Percentiles rank a stretch among this genome's conserved stretches.
These are phyloP conservation scores for Panthera leo DNA, from an alignment of 2,113 vertebrate genomes.

Conservation along the genomic window DNA sequence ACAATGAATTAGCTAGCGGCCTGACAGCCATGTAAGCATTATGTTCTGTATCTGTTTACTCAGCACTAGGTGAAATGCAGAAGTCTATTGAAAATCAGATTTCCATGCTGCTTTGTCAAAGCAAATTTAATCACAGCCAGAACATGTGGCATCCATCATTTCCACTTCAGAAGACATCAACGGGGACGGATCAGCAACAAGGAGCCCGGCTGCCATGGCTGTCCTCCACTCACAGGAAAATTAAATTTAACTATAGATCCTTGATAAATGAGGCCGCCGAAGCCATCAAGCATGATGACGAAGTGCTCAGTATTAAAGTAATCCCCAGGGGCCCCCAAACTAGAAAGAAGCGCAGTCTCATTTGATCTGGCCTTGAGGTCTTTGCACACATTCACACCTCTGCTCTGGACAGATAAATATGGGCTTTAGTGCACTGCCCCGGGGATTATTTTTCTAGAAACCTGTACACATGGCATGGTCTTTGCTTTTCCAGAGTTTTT, in stretches of 20 bases:
- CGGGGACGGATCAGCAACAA: slow-evolving; percentile 84
- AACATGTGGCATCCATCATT: slow-evolving; percentile 89
- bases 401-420: slow-evolving; percentile 50
- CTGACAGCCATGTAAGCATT: slow-evolving; percentile 84
- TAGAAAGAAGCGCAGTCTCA: slow-evolving; percentile 72
- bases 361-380: slow-evolving; percentile 75
- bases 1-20: slow-evolving; percentile 85
- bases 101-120: slow-evolving; percentile 89
- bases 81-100: slow-evolving; percentile 89
- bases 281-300: slow-evolving; percentile 85
- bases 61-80: slow-evolving; percentile 86
- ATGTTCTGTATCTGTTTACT: slow-evolving; percentile 87
- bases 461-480: not conserved
- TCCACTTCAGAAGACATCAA: slow-evolving; percentile 88
- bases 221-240: slow-evolving; percentile 84
- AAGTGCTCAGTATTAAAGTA: slow-evolving; percentile 83
- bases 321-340: slow-evolving; percentile 76
- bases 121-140: slow-evolving; percentile 89
- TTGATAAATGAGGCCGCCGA: slow-evolving; percentile 85
- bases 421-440: not conserved
- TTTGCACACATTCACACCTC: slow-evolving; percentile 33
- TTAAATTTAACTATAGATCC: slow-evolving; percentile 88
- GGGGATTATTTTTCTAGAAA: slow-evolving; percentile 42
- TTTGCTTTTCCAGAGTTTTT: slow-evolving; percentile 41
- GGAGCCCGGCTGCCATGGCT: slow-evolving; percentile 79